Base-by-base conservation (phyloP, 2,113 vertebrate species). In the Riparia riparia region DNA sequence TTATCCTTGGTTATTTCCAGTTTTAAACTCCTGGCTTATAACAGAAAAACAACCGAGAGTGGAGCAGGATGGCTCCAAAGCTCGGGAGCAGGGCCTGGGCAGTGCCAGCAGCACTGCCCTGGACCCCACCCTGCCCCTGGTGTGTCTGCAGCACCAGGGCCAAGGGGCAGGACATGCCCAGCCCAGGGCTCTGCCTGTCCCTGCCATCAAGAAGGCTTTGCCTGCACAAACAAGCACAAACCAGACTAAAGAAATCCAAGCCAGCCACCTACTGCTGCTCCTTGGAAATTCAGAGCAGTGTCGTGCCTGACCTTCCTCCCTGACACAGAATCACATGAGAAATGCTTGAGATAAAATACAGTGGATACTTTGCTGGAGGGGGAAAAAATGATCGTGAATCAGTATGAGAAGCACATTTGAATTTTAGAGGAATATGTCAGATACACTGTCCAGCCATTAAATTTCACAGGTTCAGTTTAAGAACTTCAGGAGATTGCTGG, bases 241-340 rank as follows among this genome's bases (percentile, higher is more conserved):
- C 9, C 51, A 49, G 57, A 17, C 57, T 89, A 96, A 94, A 96
- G 95, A 97, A 93, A 96, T 95, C 95, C 95, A 96, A 97, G 96
- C 95, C 95, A 95, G 95, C 95, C 96, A 96, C 96, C 94, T 97
- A 96, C 95, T 95, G 96, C 96, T 95, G 53, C 74, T 95, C 83
- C 88, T 80, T 84, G 95, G 95, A 95, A 97, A 95, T 95, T 96
- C 95, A 97, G 76, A 95, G 90, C 39, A 54, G 58, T 32, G 19
- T 70, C 29, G 0, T 29, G 90, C 65, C 90, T 77, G 87, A 80
- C 82, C 90, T 77, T 90, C 82, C 49, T 9, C 74, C 64, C 83
- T 87, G 86, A 91, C 84, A 74, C 24, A 66, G 66, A 87, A 91
- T 45, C 12, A 45, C 81, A 63, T 37, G 82, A 85, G 71, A 77